Evolutionary conservation across 2,888 invertebrate species (phyloP).

Genomic region (Agonopterix arenella): DNA sequence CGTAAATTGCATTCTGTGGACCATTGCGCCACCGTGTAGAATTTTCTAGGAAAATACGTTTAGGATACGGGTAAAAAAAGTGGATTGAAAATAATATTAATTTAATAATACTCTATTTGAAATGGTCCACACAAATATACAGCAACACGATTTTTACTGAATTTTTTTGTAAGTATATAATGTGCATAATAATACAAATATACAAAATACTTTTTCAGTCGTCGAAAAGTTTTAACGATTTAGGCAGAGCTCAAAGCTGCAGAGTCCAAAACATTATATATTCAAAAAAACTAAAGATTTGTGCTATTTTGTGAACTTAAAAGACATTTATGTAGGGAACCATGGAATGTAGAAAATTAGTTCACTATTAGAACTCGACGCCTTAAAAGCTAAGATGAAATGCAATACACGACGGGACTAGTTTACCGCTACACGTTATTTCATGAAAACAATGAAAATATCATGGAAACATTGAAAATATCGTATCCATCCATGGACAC

Average conservation of each 20-base stretch:
- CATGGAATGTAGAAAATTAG: constrained; percentile 71
- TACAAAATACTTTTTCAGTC: constrained; percentile 61
- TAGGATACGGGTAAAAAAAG: neutral
- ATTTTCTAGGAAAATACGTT: constrained; percentile 19
- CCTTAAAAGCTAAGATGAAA: constrained; percentile 63
- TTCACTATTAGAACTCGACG: constrained; percentile 45
- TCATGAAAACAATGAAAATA: constrained; percentile 29
- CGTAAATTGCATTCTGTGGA: constrained; percentile 33
- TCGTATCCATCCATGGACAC: too few species aligned
- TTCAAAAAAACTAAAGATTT: constrained; percentile 23
- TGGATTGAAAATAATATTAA: neutral
- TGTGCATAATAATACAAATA: constrained; percentile 47
- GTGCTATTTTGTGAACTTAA: constrained; percentile 50
- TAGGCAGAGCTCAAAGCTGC: constrained; percentile 40
- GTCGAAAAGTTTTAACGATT: constrained; percentile 36
- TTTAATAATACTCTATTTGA: neutral
- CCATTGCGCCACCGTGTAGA: constrained; percentile 26
- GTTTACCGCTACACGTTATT: constrained; percentile 54
- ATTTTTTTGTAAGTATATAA: constrained; percentile 28
- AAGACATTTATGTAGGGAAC: constrained; percentile 36
- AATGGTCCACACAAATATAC: constrained; percentile 35
- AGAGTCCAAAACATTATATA: constrained; percentile 25
- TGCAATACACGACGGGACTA: constrained; percentile 70
- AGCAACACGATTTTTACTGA: constrained; percentile 26
- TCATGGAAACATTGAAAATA: too few species aligned